Evolutionary conservation across 2,888 invertebrate species (phyloP), one percentile per base, ranked within the genome.

Genomic region (Rotaria macrura): DNA sequence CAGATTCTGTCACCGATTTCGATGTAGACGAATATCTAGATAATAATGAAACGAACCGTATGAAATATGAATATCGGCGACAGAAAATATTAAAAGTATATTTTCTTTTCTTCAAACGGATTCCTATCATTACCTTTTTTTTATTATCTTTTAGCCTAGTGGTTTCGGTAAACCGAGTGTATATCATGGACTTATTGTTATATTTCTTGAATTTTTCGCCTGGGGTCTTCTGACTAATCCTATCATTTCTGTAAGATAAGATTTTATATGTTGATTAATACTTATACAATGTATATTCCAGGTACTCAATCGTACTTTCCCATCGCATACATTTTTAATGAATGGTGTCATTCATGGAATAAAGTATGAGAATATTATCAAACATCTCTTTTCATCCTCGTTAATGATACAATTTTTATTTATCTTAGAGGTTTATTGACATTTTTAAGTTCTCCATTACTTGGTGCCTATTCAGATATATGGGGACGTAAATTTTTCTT

Each of bases 171-270:
- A 95, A 91, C 96, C 99, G 87, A 96, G 96, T 91, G 95, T 99
- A 88, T 96, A 96, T 92, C 99, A 99, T 94, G 99, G 99, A 87
- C 93, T 99, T 91, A 95, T 99, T 90, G 96, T 99, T 90, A 99
- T 99, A 92, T 99, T 99, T 93, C 93, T 99, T 92, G 99, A 99
- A 92, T 99, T 98, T 92, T 99, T 99, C 92, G 96, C 98, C 88
- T 99, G 99, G 98, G 99, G 99, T 85, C 93, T 99, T 88, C 93
- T 99, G 88, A 99, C 98, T 88, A 96, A 97, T 93, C 98, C 99
- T 87, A 95, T 98, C 90, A 99, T 99, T 92, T 92, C 93, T 88
- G 94, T 94, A 91, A 92, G 92, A 43, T 23, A 43, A 0, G 12
- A 43, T 40, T 43, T 25, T 43, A n/a, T n/a, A 12, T 79, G 34